phyloP scores from a whole-genome alignment of 2,888 invertebrate genomes.

The Acanthococcus lagerstroemiae region DNA sequence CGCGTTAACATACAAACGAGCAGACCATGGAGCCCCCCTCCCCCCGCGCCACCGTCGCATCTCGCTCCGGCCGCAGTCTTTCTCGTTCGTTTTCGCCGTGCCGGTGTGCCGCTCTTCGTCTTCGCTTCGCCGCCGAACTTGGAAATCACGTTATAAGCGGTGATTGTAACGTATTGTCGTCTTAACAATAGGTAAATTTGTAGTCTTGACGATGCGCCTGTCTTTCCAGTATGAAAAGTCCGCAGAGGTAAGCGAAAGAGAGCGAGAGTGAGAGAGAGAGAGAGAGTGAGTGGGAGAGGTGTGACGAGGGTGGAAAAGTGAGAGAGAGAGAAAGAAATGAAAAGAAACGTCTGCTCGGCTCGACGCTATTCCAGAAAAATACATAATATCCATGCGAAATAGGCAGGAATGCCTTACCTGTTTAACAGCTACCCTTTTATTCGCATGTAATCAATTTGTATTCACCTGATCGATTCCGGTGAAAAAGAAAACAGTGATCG shows the following conservation, averaged over 20 bases:
- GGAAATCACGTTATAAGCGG: slow-evolving; percentile 27
- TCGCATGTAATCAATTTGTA: slow-evolving; percentile 29
- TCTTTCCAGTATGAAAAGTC: no score
- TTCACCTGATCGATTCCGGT: slow-evolving; percentile 25
- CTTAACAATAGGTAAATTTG: slow-evolving; percentile 27
- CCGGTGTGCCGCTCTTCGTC: not conserved
- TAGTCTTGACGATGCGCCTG: slow-evolving; percentile 23
- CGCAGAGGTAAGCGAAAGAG: no score
- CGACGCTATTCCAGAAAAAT: no score
- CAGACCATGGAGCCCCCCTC: slow-evolving; percentile 4
- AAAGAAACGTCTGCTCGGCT: no score
- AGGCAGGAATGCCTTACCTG: slow-evolving; percentile 2
- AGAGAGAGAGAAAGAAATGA: no score
- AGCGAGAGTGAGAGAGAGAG: no score
- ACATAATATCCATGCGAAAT: no score
- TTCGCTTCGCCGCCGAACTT: slow-evolving; percentile 15
- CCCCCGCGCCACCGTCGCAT: not conserved
- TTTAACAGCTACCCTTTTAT: not conserved
- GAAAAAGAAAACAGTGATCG: no score
- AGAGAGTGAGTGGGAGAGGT: no score
- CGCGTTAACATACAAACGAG: slow-evolving; percentile 31
- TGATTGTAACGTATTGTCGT: slow-evolving; percentile 25
- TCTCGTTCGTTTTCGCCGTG: not conserved
- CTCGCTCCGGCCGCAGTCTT: no score
- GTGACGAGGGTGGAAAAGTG: no score